A percentile compares a stretch with the other conserved stretches of the same genome.
These are phyloP conservation scores for Dipodomys ordii DNA, from an alignment of 2,113 vertebrate species.

Conservation along the genomic window DNA sequence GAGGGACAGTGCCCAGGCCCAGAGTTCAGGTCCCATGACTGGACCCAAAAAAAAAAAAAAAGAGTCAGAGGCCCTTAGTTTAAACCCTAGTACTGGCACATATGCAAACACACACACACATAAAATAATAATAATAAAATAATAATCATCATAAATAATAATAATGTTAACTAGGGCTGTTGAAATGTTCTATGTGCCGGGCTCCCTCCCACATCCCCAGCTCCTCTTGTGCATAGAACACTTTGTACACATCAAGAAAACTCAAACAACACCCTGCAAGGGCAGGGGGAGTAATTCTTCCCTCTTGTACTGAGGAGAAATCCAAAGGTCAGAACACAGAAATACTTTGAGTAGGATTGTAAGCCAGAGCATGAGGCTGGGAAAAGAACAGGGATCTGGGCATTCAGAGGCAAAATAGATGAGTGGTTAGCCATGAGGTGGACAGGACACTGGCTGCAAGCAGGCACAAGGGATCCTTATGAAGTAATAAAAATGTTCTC, in stretches of 20 bases:
- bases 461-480: not conserved
- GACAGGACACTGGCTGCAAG: not conserved
- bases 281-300: not conserved
- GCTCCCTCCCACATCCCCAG: not conserved
- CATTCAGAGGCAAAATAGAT: not conserved
- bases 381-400: not conserved
- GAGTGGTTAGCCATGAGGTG: fast-evolving
- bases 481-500: not conserved
- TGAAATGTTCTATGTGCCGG: fast-evolving
- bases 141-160: too few relatives aligned
- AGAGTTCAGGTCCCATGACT: too few relatives aligned
- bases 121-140: too few relatives aligned
- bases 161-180: not conserved
- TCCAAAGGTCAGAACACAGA: not conserved
- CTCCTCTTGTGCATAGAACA: not conserved
- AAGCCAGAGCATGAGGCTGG: not conserved
- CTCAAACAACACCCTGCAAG: not conserved
- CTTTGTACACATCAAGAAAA: not conserved
- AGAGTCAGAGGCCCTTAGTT: too few relatives aligned
- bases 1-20: too few relatives aligned
- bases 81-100: too few relatives aligned
- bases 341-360: not conserved
- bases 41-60: too few relatives aligned
- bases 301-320: not conserved
- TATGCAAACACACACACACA: too few relatives aligned